A percentile compares a stretch with the other conserved stretches of the same genome.
phyloP scores from a whole-genome alignment of 1,140 invertebrate genomes.

The Magallana angulata region DNA sequence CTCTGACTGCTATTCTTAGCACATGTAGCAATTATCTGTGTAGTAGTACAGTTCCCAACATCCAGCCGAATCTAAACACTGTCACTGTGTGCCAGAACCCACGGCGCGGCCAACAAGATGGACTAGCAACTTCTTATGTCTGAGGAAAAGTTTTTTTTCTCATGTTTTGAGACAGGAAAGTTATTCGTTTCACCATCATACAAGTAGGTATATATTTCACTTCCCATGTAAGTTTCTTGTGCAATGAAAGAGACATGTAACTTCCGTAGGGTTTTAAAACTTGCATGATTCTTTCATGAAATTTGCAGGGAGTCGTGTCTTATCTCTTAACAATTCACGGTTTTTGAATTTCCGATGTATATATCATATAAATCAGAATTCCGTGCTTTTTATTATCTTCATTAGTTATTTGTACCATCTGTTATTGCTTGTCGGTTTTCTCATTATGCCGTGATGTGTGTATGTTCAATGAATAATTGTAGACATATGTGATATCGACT shows the following conservation, averaged over 20 bases:
- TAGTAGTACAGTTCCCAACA: conserved; percentile 23
- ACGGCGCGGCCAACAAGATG: conserved; percentile 9
- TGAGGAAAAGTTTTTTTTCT: neutral
- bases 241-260: neutral
- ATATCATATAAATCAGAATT: no score
- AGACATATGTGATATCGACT: neutral
- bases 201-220: conserved; percentile 19
- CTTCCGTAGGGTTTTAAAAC: neutral
- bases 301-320: neutral
- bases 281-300: neutral
- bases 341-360: neutral
- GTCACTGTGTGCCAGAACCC: neutral
- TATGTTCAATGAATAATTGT: conserved; percentile 11
- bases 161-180: conserved; percentile 1
- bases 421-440: neutral
- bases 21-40: neutral
- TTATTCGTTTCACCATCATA: neutral
- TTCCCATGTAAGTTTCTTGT: neutral
- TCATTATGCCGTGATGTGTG: neutral
- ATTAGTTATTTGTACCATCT: neutral
- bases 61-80: conserved; percentile 17
- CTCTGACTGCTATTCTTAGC: conserved; percentile 13
- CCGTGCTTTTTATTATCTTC: no score
- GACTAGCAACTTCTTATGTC: conserved; percentile 11
- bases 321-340: neutral